Conservation (phyloP, 2,797 vertebrate species). For the Cryptoblepharus egeriae region DNA sequence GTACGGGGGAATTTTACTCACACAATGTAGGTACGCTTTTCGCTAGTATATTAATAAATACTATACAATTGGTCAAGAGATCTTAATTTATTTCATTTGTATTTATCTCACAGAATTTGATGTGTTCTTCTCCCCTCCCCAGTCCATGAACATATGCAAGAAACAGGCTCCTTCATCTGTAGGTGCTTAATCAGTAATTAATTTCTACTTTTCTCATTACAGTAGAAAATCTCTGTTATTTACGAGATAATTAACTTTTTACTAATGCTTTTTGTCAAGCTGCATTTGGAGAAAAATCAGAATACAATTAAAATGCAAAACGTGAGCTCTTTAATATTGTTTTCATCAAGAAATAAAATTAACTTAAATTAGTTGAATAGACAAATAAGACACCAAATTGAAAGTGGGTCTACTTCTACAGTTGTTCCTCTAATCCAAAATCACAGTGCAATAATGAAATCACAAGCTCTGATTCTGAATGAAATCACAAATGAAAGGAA, state of each 20-base stretch:
- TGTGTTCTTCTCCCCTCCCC: no score
- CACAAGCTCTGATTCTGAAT: background rate
- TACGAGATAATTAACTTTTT: constrained; percentile 40
- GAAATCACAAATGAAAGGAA: no score
- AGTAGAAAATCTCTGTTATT: constrained; percentile 37
- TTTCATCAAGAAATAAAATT: constrained; percentile 30
- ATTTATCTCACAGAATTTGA: background rate
- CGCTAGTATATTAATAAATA: no score
- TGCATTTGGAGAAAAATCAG: constrained; percentile 33
- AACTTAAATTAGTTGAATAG: constrained; percentile 29
- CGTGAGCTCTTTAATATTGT: constrained; percentile 32
- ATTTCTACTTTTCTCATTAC: constrained; percentile 39
- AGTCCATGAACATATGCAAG: background rate
- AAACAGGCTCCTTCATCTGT: background rate
- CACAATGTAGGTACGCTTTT: no score
- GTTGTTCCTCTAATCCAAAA: constrained; percentile 13
- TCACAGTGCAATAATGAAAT: constrained; percentile 16
- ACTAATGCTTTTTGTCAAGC: constrained; percentile 38
- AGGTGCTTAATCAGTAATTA: constrained; percentile 38
- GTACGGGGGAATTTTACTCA: no score
- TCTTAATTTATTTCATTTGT: constrained; percentile 11
- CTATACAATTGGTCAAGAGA: constrained; percentile 13
- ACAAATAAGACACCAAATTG: constrained; percentile 36
- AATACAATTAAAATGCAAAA: constrained; percentile 38
- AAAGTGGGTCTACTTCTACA: constrained; percentile 25